A percentile compares a stretch with the other conserved stretches of the same genome.
Conservation (phyloP, 1,140 invertebrate species). For the Chironomus tepperi region DNA sequence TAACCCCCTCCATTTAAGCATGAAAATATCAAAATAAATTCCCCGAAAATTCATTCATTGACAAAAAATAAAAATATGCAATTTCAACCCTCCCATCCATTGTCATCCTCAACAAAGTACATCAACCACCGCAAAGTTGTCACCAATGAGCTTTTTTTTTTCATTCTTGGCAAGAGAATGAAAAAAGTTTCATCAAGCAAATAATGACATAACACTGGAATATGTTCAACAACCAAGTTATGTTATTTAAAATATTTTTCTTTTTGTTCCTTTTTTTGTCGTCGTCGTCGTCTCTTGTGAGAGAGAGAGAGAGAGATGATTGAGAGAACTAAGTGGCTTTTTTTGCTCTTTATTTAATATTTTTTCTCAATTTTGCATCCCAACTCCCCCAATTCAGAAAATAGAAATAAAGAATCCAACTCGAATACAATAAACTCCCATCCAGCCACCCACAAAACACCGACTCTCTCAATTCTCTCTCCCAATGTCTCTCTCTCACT, state of each 20-base stretch:
- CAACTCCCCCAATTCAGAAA: neutral
- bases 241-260: neutral
- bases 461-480: neutral
- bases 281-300: neutral
- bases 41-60: neutral
- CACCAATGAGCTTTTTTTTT: neutral
- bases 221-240: conserved; percentile 7
- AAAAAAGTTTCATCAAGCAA: conserved; percentile 16
- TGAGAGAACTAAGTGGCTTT: neutral
- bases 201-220: conserved; percentile 20
- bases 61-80: neutral
- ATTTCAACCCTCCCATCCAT: neutral
- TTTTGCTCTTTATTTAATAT: neutral
- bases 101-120: neutral
- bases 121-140: neutral
- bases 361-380: neutral
- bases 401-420: neutral
- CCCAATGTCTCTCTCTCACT: neutral
- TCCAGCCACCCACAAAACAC: neutral
- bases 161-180: neutral
- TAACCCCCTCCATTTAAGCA: too few relatives aligned
- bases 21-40: neutral
- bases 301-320: too few relatives aligned
- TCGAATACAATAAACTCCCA: neutral
- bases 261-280: neutral